These are phyloP conservation scores for Tauraco hartlaubi DNA, from an alignment of 2,797 vertebrate genomes.

Conservation along the genomic window DNA sequence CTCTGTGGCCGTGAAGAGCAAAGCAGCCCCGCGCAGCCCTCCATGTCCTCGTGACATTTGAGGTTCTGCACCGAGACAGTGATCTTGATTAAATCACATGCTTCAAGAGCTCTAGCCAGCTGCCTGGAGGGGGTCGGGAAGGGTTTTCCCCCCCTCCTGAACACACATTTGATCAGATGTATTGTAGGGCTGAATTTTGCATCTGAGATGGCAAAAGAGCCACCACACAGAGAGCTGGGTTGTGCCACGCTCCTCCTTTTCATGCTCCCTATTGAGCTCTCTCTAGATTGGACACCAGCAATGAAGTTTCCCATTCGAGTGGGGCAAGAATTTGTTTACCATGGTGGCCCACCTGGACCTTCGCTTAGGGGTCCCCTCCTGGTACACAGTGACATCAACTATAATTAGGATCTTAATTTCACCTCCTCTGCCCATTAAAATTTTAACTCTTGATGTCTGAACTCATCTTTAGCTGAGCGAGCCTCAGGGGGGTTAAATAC, in stretches of 20 bases:
- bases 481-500: not conserved
- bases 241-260: not conserved
- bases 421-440: not conserved
- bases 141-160: not conserved
- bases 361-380: not conserved
- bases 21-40: not conserved
- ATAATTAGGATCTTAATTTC: not conserved
- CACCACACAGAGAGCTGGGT: not conserved
- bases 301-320: not conserved
- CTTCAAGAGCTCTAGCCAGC: constrained; percentile 23
- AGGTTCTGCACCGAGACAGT: not conserved
- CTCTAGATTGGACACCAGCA: not conserved
- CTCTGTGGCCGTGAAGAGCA: rapidly evolving
- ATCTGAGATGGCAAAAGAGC: not conserved
- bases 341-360: rapidly evolving
- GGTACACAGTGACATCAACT: rapidly evolving
- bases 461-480: not conserved
- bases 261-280: not conserved
- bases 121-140: constrained; percentile 2
- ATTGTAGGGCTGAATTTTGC: not conserved
- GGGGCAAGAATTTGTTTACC: not conserved
- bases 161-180: not conserved
- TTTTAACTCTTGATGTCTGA: not conserved
- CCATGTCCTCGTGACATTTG: not conserved
- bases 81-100: constrained; percentile 66